Evolutionary conservation across 2,888 invertebrate genomes (phyloP), one percentile per base, ranked within the genome.

Genomic region (Myopa testacea): DNA sequence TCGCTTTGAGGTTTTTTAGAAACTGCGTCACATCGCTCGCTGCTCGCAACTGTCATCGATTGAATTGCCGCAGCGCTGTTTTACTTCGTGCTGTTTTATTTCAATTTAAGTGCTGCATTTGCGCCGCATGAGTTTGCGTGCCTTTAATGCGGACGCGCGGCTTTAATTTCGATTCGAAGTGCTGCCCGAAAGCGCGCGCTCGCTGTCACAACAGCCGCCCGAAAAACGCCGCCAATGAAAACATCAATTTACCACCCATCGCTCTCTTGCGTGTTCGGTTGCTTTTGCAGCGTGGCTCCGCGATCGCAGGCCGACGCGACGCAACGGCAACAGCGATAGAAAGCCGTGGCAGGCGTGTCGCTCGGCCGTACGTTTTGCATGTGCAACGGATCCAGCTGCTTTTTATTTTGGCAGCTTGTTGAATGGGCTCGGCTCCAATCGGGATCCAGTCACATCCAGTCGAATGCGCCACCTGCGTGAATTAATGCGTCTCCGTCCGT

Each of bases 71-170:
- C 50, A 19, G 45, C 34, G n/a, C 50, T 5, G 50, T 26, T 58
- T 72, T n/a, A 10, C 19, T 16, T 70, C 55, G 38, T 63, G 55
- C 68, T 62, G 68, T 62, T 72, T 50, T 65, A 67, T 37, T 67
- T 70, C 52, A 62, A 37, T 69, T 62, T 26, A 37, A 12, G 60
- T 45, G 45, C 37, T 45, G 74, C 74, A 74, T 77, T 72, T 8
- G 60, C 80, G 76, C 79, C 58, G 80, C 78, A 74, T 78, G 78
- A 75, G 79, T 82, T 86, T 86, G 86, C 85, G 86, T 85, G 86
- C 81, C 81, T 84, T 81, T 84, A 86, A 86, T 85, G 86, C 83
- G 83, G 82, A 85, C 84, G 83, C 85, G 85, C 85, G 85, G 85
- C 81, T 26, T 26, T 26, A 26, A 82, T 85, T 86, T 83, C 85